These are phyloP conservation scores for Suricata suricatta DNA, from an alignment of 2,113 vertebrate genomes.

Conservation along the genomic window DNA sequence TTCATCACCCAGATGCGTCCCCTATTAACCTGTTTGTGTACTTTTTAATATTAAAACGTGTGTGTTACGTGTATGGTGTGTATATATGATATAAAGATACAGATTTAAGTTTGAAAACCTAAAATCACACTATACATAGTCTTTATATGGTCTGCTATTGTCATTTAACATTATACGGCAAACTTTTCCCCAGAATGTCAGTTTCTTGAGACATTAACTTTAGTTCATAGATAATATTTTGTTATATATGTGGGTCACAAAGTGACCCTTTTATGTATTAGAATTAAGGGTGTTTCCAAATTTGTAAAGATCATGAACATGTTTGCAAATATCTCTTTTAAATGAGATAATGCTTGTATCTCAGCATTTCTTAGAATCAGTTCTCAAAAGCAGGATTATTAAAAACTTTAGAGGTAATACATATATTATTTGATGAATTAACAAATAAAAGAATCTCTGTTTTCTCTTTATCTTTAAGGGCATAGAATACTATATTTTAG, in stretches of 20 bases:
- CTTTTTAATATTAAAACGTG: not conserved
- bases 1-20: not conserved
- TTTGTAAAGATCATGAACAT: not conserved
- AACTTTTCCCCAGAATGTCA: not conserved
- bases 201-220: not conserved
- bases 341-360: not conserved
- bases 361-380: not conserved
- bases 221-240: not conserved
- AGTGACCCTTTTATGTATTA: not conserved
- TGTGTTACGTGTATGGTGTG: not conserved
- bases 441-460: not conserved
- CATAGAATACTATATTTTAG: not conserved
- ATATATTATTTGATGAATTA: not conserved
- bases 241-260: not conserved
- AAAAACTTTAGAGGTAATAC: not conserved
- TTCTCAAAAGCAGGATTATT: slow-evolving; percentile 22
- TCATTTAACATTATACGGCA: not conserved
- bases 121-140: not conserved
- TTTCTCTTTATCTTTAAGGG: not conserved
- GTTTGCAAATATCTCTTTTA: not conserved
- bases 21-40: not conserved
- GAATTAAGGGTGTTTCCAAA: not conserved
- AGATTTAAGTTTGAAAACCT: not conserved
- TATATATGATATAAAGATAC: not conserved
- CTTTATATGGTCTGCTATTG: not conserved